These are phyloP conservation scores for Cistogaster globosa DNA, from an alignment of 2,888 invertebrate genomes.

Conservation along the genomic window DNA sequence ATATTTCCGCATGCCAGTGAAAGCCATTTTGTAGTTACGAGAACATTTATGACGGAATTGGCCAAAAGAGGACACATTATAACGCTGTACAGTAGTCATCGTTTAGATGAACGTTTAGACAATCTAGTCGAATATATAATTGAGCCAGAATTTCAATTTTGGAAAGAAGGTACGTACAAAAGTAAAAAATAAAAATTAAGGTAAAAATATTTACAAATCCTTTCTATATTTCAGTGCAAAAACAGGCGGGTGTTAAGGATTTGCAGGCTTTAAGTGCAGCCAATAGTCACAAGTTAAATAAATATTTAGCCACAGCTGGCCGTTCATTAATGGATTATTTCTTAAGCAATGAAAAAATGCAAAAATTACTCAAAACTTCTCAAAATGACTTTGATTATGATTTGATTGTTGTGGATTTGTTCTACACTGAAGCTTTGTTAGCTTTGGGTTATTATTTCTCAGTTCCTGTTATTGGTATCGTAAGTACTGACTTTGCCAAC, in stretches of 20 bases:
- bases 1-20: slow-evolving; percentile 81
- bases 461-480: slow-evolving; percentile 81
- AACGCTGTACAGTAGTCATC: slow-evolving; percentile 79
- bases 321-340: slow-evolving; percentile 78
- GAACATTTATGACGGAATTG: slow-evolving; percentile 82
- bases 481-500: slow-evolving; percentile 82
- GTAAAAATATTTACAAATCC: slow-evolving; percentile 2
- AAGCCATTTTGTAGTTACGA: slow-evolving; percentile 82
- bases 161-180: slow-evolving; percentile 77
- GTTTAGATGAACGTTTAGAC: slow-evolving; percentile 80
- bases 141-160: slow-evolving; percentile 79
- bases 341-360: slow-evolving; percentile 75
- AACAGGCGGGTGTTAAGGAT: slow-evolving; percentile 69
- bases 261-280: slow-evolving; percentile 74
- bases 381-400: slow-evolving; percentile 82
- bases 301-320: slow-evolving; percentile 77
- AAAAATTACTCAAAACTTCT: slow-evolving; percentile 75
- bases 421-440: slow-evolving; percentile 83
- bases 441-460: slow-evolving; percentile 81
- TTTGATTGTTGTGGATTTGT: slow-evolving; percentile 82
- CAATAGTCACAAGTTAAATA: slow-evolving; percentile 73
- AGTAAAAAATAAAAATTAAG: background rate
- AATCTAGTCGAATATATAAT: slow-evolving; percentile 79
- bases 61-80: slow-evolving; percentile 83
- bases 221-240: slow-evolving; percentile 73